Percentiles rank a stretch among this genome's conserved stretches.
These are phyloP conservation scores for Eueides isabella DNA, from an alignment of 1,140 invertebrate species.

Conservation along the genomic window DNA sequence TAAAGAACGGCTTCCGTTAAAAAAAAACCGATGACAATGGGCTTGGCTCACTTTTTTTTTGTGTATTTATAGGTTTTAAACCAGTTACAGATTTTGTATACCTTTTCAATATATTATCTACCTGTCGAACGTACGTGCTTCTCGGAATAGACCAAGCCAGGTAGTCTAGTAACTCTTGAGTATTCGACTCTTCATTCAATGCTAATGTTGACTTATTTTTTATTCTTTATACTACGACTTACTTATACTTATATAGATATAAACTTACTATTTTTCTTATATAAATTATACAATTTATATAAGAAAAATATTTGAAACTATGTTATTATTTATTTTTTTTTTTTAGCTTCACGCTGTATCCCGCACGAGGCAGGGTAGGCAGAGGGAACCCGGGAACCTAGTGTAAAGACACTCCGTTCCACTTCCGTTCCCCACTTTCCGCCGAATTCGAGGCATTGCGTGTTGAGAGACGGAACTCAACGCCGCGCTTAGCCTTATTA, in stretches of 20 bases:
- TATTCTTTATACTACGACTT: background rate
- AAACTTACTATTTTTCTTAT: too few species aligned
- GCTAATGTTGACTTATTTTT: background rate
- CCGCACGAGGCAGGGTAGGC: too few species aligned
- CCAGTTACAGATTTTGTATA: slow-evolving; percentile 34
- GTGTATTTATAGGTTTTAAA: slow-evolving; percentile 37
- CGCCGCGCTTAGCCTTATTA: too few species aligned
- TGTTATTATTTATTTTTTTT: too few species aligned
- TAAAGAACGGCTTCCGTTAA: slow-evolving; percentile 50
- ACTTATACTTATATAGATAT: too few species aligned
- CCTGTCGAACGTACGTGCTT: slow-evolving; percentile 39
- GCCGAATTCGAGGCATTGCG: too few species aligned
- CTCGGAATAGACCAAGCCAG: slow-evolving; percentile 36
- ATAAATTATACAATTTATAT: background rate
- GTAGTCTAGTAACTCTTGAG: slow-evolving; percentile 13
- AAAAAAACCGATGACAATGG: slow-evolving; percentile 43
- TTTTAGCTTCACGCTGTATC: too few species aligned
- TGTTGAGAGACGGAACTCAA: too few species aligned
- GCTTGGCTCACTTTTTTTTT: slow-evolving; percentile 24
- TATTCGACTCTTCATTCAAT: slow-evolving; percentile 2
- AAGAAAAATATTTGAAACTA: background rate
- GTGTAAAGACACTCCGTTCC: too few species aligned
- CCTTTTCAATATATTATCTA: slow-evolving; percentile 28
- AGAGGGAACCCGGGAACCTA: too few species aligned
- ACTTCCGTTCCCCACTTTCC: too few species aligned